Percentiles rank a stretch among this genome's conserved stretches.
phyloP scores from a whole-genome alignment of 2,888 invertebrate genomes.

The Azorinus chamasolen region DNA sequence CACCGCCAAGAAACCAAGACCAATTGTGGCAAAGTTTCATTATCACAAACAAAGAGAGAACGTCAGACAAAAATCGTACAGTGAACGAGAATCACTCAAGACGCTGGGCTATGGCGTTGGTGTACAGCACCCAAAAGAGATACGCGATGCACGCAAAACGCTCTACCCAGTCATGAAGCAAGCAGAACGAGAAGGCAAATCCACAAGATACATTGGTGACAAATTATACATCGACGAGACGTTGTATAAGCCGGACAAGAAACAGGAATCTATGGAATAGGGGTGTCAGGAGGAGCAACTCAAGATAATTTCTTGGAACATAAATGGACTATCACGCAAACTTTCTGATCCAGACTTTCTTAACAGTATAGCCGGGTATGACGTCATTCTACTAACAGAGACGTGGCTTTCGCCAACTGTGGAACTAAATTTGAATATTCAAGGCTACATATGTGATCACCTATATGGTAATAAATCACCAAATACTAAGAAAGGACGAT shows the following conservation, averaged over 20 bases:
- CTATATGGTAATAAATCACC: constrained; percentile 2
- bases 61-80: constrained; percentile 17
- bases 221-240: constrained; percentile 12
- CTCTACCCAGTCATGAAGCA: constrained; percentile 2
- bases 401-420: not conserved
- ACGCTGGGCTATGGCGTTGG: constrained; percentile 11
- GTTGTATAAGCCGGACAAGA: no score
- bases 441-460: constrained; percentile 3
- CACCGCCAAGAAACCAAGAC: constrained; percentile 15
- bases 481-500: not conserved
- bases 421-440: not conserved
- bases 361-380: not conserved
- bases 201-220: not conserved
- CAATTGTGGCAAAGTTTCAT: constrained; percentile 36
- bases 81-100: constrained; percentile 4
- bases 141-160: constrained; percentile 17
- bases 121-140: constrained; percentile 9
- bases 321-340: constrained; percentile 10
- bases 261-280: no score
- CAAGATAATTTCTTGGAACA: constrained; percentile 19
- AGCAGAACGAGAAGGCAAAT: not conserved
- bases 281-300: constrained; percentile 17
- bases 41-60: constrained; percentile 17
- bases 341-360: not conserved
- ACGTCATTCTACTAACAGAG: constrained; percentile 4